phyloP scores from a whole-genome alignment of 2,113 vertebrate genomes.

The Spilogale gracilis region DNA sequence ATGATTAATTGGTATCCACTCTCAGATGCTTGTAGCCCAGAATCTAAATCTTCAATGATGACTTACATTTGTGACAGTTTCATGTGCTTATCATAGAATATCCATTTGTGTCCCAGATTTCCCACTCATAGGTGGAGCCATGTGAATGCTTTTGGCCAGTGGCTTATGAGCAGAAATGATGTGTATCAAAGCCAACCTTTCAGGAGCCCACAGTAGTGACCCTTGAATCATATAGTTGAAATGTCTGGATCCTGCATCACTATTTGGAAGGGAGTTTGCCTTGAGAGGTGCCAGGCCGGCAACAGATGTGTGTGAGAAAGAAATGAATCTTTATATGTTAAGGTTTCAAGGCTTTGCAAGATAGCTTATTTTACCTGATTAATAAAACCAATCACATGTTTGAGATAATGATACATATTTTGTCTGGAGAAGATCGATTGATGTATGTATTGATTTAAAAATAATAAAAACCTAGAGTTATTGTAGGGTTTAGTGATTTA shows the following conservation, averaged over 20 bases:
- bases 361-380: background rate
- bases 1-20: background rate
- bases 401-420: background rate
- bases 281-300: background rate
- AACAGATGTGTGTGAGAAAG: background rate
- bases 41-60: background rate
- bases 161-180: background rate
- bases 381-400: background rate
- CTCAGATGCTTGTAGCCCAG: background rate
- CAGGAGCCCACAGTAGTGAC: background rate
- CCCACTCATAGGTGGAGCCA: background rate
- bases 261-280: background rate
- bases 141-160: background rate
- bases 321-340: background rate
- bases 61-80: background rate
- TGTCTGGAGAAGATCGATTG: background rate
- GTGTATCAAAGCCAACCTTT: background rate
- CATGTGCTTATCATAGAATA: background rate
- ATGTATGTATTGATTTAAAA: background rate
- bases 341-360: background rate
- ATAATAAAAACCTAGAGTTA: background rate
- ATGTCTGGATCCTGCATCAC: background rate
- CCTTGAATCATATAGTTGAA: background rate
- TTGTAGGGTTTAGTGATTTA: background rate
- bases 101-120: background rate